Base-by-base conservation (phyloP, 2,797 vertebrate genomes). In the Siniperca undulata region DNA sequence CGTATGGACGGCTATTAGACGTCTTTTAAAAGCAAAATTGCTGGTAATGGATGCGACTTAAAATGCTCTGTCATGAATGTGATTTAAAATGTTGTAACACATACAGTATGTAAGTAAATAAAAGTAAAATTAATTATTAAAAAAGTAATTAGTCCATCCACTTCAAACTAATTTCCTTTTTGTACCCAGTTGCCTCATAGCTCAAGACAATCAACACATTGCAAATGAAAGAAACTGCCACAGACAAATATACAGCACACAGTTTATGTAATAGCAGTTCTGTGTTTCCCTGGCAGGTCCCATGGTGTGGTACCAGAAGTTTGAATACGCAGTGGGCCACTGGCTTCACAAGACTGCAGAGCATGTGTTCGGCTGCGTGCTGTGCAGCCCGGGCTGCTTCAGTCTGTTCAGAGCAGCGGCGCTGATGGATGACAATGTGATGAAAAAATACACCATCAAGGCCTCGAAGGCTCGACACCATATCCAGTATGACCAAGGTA, bases 331-430 rank as follows among this genome's bases (percentile, higher is more conserved):
- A 0, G 86, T 95, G 4, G 89, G 94, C 22, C 95, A 95, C 81
- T 96, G 95, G 95, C 86, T 96, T 12, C 93, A 95, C 55, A 95
- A 95, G 86, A 91, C 94, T 14, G 88, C 94, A 0, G 95, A 95
- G 84, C 95, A 95, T 1, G 94, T 95, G 74, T 83, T 94, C 3
- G 94, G 95, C 42, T 94, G 91, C 20, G 95, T 95, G 30, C 85
- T 95, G 38, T 95, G 94, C 81, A 95, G 94, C 67, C 94, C 95
- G 1, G 95, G 95, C 52, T 95, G 95, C 84, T 96, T 96, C 89
- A 95, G 94, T 70, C 88, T 96, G 81, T 95, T 94, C 86, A 92
- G 95, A 53, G 94, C 86, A 1, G 69, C 84, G 2, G 94, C 94
- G 0, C 87, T 95, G n/a, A 93, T 96, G 94, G 94, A 95, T 11